These are phyloP conservation scores for Danio choprae DNA, from an alignment of 2,797 vertebrate species.

Conservation along the genomic window DNA sequence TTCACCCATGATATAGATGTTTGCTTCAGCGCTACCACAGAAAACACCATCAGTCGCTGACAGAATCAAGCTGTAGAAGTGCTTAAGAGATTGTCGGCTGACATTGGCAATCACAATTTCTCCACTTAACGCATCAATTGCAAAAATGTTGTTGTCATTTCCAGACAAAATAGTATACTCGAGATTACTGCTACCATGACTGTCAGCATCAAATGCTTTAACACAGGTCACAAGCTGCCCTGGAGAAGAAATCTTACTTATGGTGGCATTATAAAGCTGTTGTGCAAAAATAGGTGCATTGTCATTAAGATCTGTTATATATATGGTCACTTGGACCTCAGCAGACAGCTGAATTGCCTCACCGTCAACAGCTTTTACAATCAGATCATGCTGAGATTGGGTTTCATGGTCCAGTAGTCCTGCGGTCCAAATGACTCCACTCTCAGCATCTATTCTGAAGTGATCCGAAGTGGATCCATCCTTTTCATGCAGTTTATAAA, in stretches of 20 bases:
- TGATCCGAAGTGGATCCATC: slow-evolving; percentile 70
- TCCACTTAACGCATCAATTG: slow-evolving; percentile 76
- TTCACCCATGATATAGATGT: slow-evolving; percentile 74
- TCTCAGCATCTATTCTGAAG: slow-evolving; percentile 81
- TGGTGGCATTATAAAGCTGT: slow-evolving; percentile 78
- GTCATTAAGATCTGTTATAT: slow-evolving; percentile 83
- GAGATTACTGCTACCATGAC: slow-evolving; percentile 72
- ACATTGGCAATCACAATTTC: slow-evolving; percentile 79
- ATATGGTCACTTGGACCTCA: slow-evolving; percentile 72
- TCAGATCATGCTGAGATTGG: slow-evolving; percentile 72
- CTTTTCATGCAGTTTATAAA: slow-evolving; percentile 80
- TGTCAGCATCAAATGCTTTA: slow-evolving; percentile 82
- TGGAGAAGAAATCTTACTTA: slow-evolving; percentile 78
- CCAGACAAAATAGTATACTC: slow-evolving; percentile 84
- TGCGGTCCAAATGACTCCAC: slow-evolving; percentile 77
- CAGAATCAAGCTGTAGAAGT: slow-evolving; percentile 77
- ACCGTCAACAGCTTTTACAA: slow-evolving; percentile 79
- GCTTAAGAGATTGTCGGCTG: slow-evolving; percentile 69
- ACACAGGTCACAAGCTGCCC: slow-evolving; percentile 84
- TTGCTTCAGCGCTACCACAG: slow-evolving; percentile 79
- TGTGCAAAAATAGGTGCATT: slow-evolving; percentile 83
- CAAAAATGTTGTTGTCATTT: slow-evolving; percentile 83
- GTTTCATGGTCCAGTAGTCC: slow-evolving; percentile 81
- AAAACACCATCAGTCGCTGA: slow-evolving; percentile 87
- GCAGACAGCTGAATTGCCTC: slow-evolving; percentile 81